Percentiles rank a stretch among this genome's conserved stretches.
Conservation (phyloP, 2,797 vertebrate genomes). For the Graptemys geographica region DNA sequence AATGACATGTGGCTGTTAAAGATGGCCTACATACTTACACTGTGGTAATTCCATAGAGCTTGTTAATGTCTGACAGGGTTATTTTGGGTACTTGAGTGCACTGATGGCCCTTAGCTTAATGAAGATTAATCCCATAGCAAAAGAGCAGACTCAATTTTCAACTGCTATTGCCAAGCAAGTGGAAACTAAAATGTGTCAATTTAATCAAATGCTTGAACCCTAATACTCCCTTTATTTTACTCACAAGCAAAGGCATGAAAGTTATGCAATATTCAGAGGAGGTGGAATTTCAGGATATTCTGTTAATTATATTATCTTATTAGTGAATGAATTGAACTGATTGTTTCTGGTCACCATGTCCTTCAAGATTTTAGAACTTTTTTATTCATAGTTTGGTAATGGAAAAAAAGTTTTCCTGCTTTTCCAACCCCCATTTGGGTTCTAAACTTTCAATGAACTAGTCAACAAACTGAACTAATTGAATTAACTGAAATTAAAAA, state of each 20-base stretch:
- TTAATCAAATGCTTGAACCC: constrained; percentile 27
- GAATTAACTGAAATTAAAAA: background rate
- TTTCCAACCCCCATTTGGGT: background rate
- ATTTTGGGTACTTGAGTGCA: background rate
- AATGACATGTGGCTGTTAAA: constrained; percentile 7
- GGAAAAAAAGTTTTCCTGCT: background rate
- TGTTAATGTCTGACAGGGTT: constrained; percentile 21
- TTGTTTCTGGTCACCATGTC: background rate
- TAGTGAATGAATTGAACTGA: background rate
- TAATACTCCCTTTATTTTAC: background rate
- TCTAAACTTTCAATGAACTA: background rate
- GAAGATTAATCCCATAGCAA: constrained; percentile 38
- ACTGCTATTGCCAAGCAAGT: background rate
- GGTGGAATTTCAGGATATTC: background rate
- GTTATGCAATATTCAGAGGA: background rate
- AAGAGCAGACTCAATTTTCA: constrained; percentile 24
- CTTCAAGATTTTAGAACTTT: background rate
- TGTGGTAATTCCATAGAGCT: constrained; percentile 14
- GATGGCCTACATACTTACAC: background rate
- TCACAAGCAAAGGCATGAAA: background rate
- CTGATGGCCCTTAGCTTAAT: constrained; percentile 15
- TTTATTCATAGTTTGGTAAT: background rate
- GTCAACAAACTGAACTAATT: background rate
- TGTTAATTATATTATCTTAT: constrained; percentile 8
- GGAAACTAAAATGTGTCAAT: constrained; percentile 39